phyloP scores from a whole-genome alignment of 2,888 invertebrate genomes.

The Euspilapteryx auroguttella region DNA sequence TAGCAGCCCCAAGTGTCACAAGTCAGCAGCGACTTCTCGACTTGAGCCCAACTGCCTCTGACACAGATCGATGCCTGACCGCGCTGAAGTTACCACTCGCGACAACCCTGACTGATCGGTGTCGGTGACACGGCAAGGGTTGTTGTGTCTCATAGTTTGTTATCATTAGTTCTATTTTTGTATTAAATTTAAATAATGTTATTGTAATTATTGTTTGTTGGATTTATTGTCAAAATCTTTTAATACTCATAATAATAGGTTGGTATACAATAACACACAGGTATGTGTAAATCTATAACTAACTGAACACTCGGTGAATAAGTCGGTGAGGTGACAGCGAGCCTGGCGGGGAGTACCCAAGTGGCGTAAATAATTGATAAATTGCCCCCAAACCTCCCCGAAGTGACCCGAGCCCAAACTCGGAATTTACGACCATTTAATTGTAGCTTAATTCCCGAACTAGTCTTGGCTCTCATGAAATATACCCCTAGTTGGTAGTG shows the following conservation, averaged over 20 bases:
- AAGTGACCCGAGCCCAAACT: slow-evolving; percentile 45
- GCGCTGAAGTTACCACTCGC: too few relatives aligned
- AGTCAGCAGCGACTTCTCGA: background rate
- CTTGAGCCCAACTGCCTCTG: slow-evolving; percentile 19
- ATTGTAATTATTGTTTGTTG: too few relatives aligned
- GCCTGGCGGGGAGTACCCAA: slow-evolving; percentile 30
- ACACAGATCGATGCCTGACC: slow-evolving; percentile 36
- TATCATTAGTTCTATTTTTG: too few relatives aligned
- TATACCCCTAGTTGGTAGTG: slow-evolving; percentile 17
- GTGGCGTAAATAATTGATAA: slow-evolving; percentile 62
- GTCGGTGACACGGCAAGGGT: slow-evolving; percentile 18
- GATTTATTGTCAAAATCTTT: too few relatives aligned
- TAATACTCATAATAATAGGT: too few relatives aligned
- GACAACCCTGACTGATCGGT: too few relatives aligned
- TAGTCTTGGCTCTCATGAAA: slow-evolving; percentile 40
- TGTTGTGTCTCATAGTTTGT: slow-evolving; percentile 3
- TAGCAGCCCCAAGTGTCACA: background rate
- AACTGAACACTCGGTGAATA: slow-evolving; percentile 19
- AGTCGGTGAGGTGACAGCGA: slow-evolving; percentile 27
- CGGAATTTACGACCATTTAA: slow-evolving; percentile 55
- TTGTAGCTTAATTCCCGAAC: slow-evolving; percentile 54
- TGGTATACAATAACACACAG: too few relatives aligned
- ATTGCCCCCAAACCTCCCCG: slow-evolving; percentile 48
- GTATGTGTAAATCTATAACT: too few relatives aligned
- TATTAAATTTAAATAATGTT: too few relatives aligned